These are phyloP conservation scores for Cecropterus lyciades DNA, from an alignment of 1,140 invertebrate genomes.

Conservation along the genomic window DNA sequence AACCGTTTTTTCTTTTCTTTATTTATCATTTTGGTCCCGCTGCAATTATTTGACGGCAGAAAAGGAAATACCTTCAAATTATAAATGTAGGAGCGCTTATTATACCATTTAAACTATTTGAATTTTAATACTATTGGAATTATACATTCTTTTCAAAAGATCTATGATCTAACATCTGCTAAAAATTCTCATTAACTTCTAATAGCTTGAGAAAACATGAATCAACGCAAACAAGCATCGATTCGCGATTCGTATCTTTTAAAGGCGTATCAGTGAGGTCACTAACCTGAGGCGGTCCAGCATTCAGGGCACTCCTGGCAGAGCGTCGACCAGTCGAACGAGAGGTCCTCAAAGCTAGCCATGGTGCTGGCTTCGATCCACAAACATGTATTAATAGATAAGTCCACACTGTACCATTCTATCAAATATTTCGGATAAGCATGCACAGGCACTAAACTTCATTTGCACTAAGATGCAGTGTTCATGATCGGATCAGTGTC, in stretches of 20 bases:
- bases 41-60: too few relatives aligned
- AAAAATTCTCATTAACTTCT: constrained; percentile 45
- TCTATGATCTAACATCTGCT: constrained; percentile 23
- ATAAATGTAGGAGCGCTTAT: too few relatives aligned
- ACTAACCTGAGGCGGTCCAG: constrained; percentile 84
- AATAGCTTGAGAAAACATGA: constrained; percentile 37
- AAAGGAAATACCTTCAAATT: too few relatives aligned
- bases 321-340: constrained; percentile 84
- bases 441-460: constrained; percentile 58
- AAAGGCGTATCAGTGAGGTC: constrained; percentile 37
- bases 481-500: constrained; percentile 28
- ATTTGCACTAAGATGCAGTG: constrained; percentile 39
- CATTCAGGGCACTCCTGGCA: constrained; percentile 85
- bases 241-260: not conserved
- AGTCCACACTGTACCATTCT: constrained; percentile 66
- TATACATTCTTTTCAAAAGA: too few relatives aligned
- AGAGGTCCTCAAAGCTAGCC: constrained; percentile 83
- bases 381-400: constrained; percentile 44
- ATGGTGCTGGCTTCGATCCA: constrained; percentile 55
- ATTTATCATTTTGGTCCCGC: too few relatives aligned
- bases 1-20: too few relatives aligned
- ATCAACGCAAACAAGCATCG: constrained; percentile 24
- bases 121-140: too few relatives aligned
- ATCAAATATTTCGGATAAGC: constrained; percentile 17
- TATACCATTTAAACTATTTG: too few relatives aligned